Base-by-base conservation (phyloP, 2,888 invertebrate species). In the Mythimna albipuncta region DNA sequence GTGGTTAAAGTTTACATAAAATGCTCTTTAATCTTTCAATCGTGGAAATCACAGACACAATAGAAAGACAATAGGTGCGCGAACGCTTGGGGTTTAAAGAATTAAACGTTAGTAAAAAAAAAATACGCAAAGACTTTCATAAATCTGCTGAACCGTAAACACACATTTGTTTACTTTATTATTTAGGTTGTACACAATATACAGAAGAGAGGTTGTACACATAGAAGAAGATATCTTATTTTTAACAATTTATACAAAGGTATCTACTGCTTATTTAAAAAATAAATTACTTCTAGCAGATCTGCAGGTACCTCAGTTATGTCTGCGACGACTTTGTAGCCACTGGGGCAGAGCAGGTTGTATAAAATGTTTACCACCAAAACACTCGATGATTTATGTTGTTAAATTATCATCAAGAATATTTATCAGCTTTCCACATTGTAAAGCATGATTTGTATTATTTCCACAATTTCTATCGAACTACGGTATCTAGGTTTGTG, bases 401-500 rank as follows among this genome's bases (percentile, higher is more conserved):
- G 47, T 47, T 47, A 19, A 47, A 47, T 19, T 19, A 47, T 47
- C 16, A 47, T 16, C 47, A 47, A 47, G 16, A 47, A 47, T 47
- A 16, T 57, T 32, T 19, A 57, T 32, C 16, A 16, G 9, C 32
- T 32, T 32, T 9, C 32, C 9, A 16, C 2, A 6, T 7, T 32
- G 4, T 32, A 7, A 47, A 16, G 47, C 47, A 47, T 32, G 9
- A 16, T 57, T 26, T 26, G 9, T 21, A 16, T 44, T 63, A 16
- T 26, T 47, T 26, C 16, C 9, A 52, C 26, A 54, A 68, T 54
- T 55, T 66, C 32, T 26, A 44, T 65, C 10, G 10, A 54, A 67
- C 72, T 57, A 21, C n/a, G 6, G 44, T 44, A 62, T 57, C 47
- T 64, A 64, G 61, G 44, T 26, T 41, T 50, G 10, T 10, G 61